Evolutionary conservation across 2,797 vertebrate genomes (phyloP).

Genomic region (Lacerta agilis): DNA sequence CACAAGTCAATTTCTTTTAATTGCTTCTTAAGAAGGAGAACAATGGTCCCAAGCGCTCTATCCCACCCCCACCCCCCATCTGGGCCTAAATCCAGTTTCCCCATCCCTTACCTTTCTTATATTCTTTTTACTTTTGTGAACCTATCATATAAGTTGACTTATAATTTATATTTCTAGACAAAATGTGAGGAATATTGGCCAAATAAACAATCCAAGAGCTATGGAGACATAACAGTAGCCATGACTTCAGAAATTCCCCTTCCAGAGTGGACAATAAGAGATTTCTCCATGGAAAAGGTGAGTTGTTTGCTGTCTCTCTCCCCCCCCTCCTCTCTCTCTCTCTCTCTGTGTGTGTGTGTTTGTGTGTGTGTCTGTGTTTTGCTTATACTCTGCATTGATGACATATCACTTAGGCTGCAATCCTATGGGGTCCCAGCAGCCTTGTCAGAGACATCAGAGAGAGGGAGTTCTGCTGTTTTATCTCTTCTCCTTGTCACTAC

Average conservation of each 20-base stretch:
- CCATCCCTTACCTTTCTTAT: not conserved
- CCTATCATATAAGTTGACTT: not conserved
- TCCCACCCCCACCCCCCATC: no score
- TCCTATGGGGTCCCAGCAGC: no score
- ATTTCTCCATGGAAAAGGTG: slow-evolving; percentile 91
- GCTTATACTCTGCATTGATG: not conserved
- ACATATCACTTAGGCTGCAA: not conserved
- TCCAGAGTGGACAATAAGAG: slow-evolving; percentile 95
- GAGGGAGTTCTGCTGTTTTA: no score
- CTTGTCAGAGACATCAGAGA: no score
- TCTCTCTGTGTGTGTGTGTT: not conserved
- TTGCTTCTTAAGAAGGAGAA: no score
- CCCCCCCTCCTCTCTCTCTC: not conserved
- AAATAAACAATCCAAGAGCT: slow-evolving; percentile 78
- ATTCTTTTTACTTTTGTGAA: not conserved
- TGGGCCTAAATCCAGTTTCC: no score
- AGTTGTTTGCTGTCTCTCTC: slow-evolving; percentile 55
- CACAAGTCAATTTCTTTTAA: no score
- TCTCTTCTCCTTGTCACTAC: no score
- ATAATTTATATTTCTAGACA: slow-evolving; percentile 70
- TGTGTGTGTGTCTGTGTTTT: not conserved
- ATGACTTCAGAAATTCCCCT: slow-evolving; percentile 84
- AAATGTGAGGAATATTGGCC: slow-evolving; percentile 98
- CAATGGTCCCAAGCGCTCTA: no score
- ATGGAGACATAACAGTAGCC: slow-evolving; percentile 84